phyloP scores from a whole-genome alignment of 2,113 vertebrate species.

The Colaptes auratus region DNA sequence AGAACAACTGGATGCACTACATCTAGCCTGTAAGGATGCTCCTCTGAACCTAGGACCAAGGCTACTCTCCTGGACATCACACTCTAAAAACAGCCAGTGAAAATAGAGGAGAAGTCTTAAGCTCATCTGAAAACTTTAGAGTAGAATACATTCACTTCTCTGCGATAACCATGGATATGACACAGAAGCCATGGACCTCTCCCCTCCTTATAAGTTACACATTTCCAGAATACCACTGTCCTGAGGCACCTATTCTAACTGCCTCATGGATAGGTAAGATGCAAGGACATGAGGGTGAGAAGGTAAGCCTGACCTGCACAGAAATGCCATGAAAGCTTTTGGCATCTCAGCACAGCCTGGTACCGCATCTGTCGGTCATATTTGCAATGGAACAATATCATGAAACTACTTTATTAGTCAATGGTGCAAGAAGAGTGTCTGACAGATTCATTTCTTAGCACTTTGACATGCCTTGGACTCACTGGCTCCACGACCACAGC shows the following conservation, averaged over 20 bases:
- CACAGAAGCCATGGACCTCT: not conserved
- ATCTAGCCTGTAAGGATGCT: not conserved
- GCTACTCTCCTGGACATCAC: not conserved
- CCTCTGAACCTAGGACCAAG: not conserved
- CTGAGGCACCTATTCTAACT: not conserved
- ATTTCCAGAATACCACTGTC: not conserved
- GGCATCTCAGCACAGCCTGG: not conserved
- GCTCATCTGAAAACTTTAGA: not conserved
- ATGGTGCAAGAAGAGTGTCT: not conserved
- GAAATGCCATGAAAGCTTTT: not conserved
- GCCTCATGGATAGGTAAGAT: not conserved
- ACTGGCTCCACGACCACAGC: not conserved
- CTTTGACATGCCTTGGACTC: not conserved
- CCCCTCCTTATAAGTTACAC: not conserved
- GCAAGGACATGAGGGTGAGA: not conserved
- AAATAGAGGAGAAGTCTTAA: not conserved
- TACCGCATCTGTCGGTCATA: not conserved
- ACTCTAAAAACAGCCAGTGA: not conserved
- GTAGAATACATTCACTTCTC: not conserved
- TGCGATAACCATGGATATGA: not conserved
- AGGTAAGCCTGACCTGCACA: not conserved
- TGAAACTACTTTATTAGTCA: not conserved
- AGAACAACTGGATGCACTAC: not conserved
- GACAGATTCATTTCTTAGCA: not conserved
- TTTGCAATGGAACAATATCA: not conserved